phyloP scores from a whole-genome alignment of 2,113 vertebrate genomes.

The Asarcornis scutulata region DNA sequence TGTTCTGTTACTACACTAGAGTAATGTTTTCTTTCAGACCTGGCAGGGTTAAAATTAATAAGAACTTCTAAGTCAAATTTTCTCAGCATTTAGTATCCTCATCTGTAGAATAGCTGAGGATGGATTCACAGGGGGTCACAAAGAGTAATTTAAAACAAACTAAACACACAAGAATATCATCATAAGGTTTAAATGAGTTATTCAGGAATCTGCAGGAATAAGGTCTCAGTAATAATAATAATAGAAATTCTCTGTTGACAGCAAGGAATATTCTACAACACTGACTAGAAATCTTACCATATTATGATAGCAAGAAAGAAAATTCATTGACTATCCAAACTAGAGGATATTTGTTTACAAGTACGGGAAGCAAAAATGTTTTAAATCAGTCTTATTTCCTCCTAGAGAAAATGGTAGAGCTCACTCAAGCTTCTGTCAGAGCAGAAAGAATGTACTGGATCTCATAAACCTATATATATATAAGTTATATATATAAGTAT shows the following conservation, averaged over 20 bases:
- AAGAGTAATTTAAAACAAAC: not conserved
- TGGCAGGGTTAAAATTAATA: not conserved
- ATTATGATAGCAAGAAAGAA: not conserved
- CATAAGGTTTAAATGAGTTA: not conserved
- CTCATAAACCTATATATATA: not conserved
- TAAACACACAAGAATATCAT: accelerated
- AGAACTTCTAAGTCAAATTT: not conserved
- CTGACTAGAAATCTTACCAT: not conserved
- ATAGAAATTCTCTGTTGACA: not conserved
- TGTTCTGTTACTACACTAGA: too few relatives aligned
- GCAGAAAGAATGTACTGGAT: not conserved
- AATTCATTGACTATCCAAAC: not conserved
- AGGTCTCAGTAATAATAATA: not conserved
- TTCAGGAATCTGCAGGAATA: not conserved
- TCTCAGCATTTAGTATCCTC: not conserved
- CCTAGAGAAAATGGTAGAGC: not conserved
- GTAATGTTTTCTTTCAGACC: not conserved
- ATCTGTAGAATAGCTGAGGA: not conserved
- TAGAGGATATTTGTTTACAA: not conserved
- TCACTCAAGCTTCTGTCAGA: not conserved
- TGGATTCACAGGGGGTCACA: not conserved
- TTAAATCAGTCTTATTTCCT: not conserved
- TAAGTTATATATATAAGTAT: too few relatives aligned
- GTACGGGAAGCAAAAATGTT: not conserved
- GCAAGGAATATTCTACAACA: not conserved